Evolutionary conservation across 1,140 invertebrate species (phyloP), one percentile per base, ranked within the genome.

Genomic region (Camponotus vicinus): DNA sequence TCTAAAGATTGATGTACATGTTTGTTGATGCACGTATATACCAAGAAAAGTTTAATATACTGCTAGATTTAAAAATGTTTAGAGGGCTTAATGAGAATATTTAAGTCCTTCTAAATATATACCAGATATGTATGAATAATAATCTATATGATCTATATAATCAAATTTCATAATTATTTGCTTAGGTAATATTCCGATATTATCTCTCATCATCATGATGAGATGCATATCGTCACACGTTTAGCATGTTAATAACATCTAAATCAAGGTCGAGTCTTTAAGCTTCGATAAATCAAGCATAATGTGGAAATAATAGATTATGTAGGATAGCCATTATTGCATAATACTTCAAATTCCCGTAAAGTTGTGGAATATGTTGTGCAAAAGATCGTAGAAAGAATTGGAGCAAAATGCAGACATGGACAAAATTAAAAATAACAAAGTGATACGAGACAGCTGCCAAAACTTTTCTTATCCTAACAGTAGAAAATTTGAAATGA

Each of bases 331-430:
- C 13, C 6, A 9, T 77, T 77, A 32, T n/a, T 49, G 15, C 27
- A 27, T 27, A 27, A 27, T 52, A 4, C 0, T 66, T 45, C 7
- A 13, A 63, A 42, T 77, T 27, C 2, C 9, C 18, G 7, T 34
- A 78, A 66, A 78, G 15, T 13, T 77, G 18, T 49, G 13, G 18
- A 5, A 7, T 64, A 15, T 27, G 27, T 52, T 52, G 15, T 13
- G 49, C 15, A 34, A 63, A 45, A 57, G 55, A 18, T 45, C 15
- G n/a, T 11, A 21, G 40, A n/a, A 66, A 78, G 66, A 49, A 79
- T 52, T 67, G 42, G 32, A 5, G 13, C 37, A 61, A 76, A 76
- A n/a, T 15, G 11, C 45, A 66, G 18, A 66, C 61, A 42, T 32
- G 18, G 5, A 18, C 9, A 4, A 79, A 67, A 78, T 37, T 34